These are phyloP conservation scores for Toxonevra muliebris DNA, from an alignment of 2,888 invertebrate genomes.

Conservation along the genomic window DNA sequence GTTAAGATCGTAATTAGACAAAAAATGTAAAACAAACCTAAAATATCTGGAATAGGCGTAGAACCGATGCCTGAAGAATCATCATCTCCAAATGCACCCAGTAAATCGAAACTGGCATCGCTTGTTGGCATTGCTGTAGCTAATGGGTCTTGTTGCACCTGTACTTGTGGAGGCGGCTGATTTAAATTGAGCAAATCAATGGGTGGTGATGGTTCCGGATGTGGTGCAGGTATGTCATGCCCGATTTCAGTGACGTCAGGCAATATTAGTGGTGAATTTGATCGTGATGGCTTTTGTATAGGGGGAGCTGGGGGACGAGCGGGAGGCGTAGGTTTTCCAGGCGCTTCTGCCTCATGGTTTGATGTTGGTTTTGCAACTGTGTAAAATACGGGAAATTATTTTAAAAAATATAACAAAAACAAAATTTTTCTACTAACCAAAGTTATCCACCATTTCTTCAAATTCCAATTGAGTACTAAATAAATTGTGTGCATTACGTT, in stretches of 20 bases:
- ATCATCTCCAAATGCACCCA: constrained; percentile 66
- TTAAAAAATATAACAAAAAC: constrained; percentile 2
- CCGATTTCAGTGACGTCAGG: constrained; percentile 61
- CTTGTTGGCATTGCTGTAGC: constrained; percentile 54
- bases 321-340: constrained; percentile 59
- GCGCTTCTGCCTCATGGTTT: constrained; percentile 42
- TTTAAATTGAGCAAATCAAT: constrained; percentile 71
- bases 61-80: constrained; percentile 58
- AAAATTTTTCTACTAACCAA: constrained; percentile 68
- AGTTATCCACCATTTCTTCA: constrained; percentile 85
- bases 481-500: constrained; percentile 67
- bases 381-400: background rate
- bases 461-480: constrained; percentile 83
- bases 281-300: constrained; percentile 40
- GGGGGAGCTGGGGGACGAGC: constrained; percentile 53
- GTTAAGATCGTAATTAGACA: background rate
- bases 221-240: constrained; percentile 53
- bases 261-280: constrained; percentile 51
- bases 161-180: constrained; percentile 51
- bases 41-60: constrained; percentile 60
- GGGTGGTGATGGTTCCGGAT: constrained; percentile 56
- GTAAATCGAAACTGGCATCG: constrained; percentile 71
- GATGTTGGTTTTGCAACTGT: constrained; percentile 65
- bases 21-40: constrained; percentile 38
- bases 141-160: constrained; percentile 49